These are phyloP conservation scores for honey bee (Apis mellifera) DNA, from an alignment of 1,140 invertebrate genomes.

Conservation along the genomic window Amel_HAv3.1 CM009940.2:522001-522500, in stretches of 20 bases:
- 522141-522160: neutral
- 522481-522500: slow-evolving; percentile 46
- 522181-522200: neutral
- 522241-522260: neutral
- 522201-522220: neutral
- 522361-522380: slow-evolving; percentile 71
- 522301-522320: slow-evolving; percentile 72
- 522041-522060: slow-evolving; percentile 17
- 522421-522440: neutral
- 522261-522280: neutral
- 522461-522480: slow-evolving; percentile 25
- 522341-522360: slow-evolving; percentile 70
- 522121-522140: neutral
- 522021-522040: neutral
- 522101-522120: neutral
- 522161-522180: too few species aligned
- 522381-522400: slow-evolving; percentile 69
- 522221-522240: neutral
- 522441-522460: slow-evolving; percentile 3
- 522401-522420: slow-evolving; percentile 71
- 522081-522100: neutral
- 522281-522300: neutral
- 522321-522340: slow-evolving; percentile 65
- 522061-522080: neutral
- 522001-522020: neutral